A percentile compares a stretch with the other conserved stretches of the same genome.
These are phyloP conservation scores for Pionites leucogaster DNA, from an alignment of 2,113 vertebrate genomes.

Conservation along the genomic window DNA sequence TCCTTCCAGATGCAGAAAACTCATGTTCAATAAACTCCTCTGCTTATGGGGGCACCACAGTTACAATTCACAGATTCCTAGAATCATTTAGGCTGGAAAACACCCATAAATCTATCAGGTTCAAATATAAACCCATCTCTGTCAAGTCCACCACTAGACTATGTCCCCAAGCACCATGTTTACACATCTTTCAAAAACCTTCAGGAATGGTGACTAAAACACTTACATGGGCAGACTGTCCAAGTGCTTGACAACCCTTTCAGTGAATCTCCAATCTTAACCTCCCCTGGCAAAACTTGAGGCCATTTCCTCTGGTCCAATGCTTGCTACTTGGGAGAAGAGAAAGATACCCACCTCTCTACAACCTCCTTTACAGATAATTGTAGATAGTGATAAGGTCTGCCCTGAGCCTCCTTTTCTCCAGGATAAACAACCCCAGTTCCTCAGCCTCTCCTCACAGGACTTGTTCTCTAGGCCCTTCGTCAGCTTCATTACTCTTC, in stretches of 20 bases:
- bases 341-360: rapidly evolving
- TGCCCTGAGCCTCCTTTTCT: background rate
- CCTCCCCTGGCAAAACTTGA: background rate
- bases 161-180: rapidly evolving
- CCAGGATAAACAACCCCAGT: rapidly evolving
- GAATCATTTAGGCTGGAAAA: background rate
- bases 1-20: background rate
- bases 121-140: background rate
- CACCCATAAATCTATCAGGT: background rate
- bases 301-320: background rate
- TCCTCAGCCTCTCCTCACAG: rapidly evolving
- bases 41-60: background rate
- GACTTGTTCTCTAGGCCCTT: background rate
- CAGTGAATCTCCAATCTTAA: background rate
- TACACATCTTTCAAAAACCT: background rate
- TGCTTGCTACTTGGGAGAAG: background rate
- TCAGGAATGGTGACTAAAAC: background rate
- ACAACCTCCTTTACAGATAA: background rate
- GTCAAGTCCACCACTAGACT: background rate
- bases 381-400: rapidly evolving
- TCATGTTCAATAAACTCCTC: background rate
- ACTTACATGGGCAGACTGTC: background rate
- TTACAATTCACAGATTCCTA: background rate
- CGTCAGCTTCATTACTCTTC: background rate
- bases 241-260: background rate